Base-by-base conservation (phyloP, 2,113 vertebrate species). In the Lophotis ruficrista region DNA sequence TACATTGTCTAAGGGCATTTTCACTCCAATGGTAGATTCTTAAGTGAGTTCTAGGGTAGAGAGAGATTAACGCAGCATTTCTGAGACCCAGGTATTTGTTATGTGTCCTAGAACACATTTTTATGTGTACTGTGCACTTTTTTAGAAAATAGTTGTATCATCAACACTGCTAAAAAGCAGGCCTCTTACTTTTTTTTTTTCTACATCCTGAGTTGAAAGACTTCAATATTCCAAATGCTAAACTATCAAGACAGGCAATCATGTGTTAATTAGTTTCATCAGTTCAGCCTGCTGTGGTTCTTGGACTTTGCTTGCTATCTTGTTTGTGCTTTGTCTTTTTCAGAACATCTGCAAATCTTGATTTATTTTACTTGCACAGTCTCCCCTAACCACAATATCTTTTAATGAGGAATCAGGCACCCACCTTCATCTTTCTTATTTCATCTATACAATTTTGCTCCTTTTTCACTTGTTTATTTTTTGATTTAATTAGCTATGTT, bases 101-200 rank as follows among this genome's bases (percentile, higher is more conserved):
- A 9, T 17, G 23, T 13, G 20, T 58, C 9, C 7, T 58, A 35
- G 2, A 14, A 51, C 6, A 33, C 9, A 19, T 7, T 28, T 9
- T 31, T 56, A 37, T 6, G 2, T 30, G 9, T 37, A 47, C 35
- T 27, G 5, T 28, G 31, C 54, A 35, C 3, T 18, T 28, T 75
- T 65, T 21, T 31, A 69, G 25, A 81, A 81, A 69, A 51, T 35
- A 25, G 3, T 7, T 66, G 9, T 38, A 20, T 43, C 25, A 38
- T 14, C 47, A 68, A 48, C 19, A 56, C 7, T 22, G 14, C 5
- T 38, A 60, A 96, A 31, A 13, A 68, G 2, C 22, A 43, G 14
- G 1, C 1, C 4, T 47, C 0, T 28, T 28, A 43, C 41, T 31
- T 61, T 25, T 7, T 15, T n/a, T 21, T 14, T 12, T 35, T 5